Evolutionary conservation across 2,888 invertebrate genomes (phyloP).

Genomic region (Diploptera punctata): DNA sequence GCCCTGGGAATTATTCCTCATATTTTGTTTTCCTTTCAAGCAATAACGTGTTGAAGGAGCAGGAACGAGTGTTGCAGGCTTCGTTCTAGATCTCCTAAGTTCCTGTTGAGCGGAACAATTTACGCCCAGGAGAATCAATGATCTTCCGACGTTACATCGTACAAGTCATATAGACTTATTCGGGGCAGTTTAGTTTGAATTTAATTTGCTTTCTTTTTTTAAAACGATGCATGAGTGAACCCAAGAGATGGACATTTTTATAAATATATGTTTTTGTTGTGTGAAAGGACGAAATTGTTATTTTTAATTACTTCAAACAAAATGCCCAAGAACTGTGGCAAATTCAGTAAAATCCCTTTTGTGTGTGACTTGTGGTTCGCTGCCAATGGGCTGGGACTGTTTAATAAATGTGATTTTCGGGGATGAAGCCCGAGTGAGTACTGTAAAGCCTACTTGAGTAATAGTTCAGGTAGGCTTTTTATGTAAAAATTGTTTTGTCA

Average conservation of each 20-base stretch:
- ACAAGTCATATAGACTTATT: background rate
- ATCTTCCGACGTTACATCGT: background rate
- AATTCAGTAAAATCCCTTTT: background rate
- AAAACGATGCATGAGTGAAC: background rate
- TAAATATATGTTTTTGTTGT: background rate
- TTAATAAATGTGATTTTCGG: conserved; percentile 38
- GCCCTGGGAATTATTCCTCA: background rate
- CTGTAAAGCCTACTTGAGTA: conserved; percentile 27
- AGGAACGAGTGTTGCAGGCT: background rate
- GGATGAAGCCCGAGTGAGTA: background rate
- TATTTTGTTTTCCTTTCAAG: background rate
- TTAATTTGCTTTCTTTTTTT: background rate
- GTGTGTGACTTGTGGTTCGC: background rate
- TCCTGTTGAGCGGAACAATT: background rate
- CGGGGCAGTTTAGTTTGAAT: conserved; percentile 1
- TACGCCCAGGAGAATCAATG: background rate
- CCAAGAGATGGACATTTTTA: background rate
- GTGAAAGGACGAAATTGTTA: conserved; percentile 10
- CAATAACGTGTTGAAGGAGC: background rate
- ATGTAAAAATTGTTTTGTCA: conserved; percentile 40
- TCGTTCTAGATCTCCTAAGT: background rate
- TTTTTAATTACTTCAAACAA: background rate
- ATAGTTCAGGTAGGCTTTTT: conserved; percentile 21
- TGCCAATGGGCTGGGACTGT: conserved; percentile 34
- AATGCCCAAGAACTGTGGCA: conserved; percentile 2